Evolutionary conservation across 2,113 vertebrate genomes (phyloP).

Genomic region (Limnothrissa miodon): DNA sequence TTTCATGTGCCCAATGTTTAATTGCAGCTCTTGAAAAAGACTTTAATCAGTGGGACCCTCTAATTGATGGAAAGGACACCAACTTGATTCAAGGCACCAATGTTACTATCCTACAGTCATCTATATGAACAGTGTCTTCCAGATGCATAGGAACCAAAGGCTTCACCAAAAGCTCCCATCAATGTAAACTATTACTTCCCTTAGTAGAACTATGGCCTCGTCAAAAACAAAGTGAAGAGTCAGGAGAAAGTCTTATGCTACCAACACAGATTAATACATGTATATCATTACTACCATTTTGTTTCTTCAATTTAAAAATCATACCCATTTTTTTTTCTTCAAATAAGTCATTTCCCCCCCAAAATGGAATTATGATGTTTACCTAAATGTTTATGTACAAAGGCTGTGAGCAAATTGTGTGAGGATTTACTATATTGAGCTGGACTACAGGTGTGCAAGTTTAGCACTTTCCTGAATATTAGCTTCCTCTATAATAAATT

Average conservation of each 20-base stretch:
- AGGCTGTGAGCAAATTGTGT: neutral
- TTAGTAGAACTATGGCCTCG: neutral
- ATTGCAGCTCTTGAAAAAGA: slow-evolving; percentile 77
- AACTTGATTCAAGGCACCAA: slow-evolving; percentile 86
- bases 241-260: neutral
- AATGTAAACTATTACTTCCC: neutral
- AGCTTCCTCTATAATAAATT: neutral
- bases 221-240: neutral
- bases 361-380: neutral
- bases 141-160: neutral
- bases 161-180: neutral
- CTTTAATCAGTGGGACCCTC: slow-evolving; percentile 85
- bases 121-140: slow-evolving; percentile 51
- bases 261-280: neutral
- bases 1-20: neutral
- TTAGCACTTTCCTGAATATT: neutral
- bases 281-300: slow-evolving; percentile 1
- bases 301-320: neutral
- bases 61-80: slow-evolving; percentile 83
- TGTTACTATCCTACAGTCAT: slow-evolving; percentile 59
- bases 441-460: neutral
- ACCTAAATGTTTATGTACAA: neutral
- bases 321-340: neutral
- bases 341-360: too few relatives aligned
- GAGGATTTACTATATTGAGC: neutral